These are phyloP conservation scores for Pedetes capensis DNA, from an alignment of 2,113 vertebrate species.

Conservation along the genomic window DNA sequence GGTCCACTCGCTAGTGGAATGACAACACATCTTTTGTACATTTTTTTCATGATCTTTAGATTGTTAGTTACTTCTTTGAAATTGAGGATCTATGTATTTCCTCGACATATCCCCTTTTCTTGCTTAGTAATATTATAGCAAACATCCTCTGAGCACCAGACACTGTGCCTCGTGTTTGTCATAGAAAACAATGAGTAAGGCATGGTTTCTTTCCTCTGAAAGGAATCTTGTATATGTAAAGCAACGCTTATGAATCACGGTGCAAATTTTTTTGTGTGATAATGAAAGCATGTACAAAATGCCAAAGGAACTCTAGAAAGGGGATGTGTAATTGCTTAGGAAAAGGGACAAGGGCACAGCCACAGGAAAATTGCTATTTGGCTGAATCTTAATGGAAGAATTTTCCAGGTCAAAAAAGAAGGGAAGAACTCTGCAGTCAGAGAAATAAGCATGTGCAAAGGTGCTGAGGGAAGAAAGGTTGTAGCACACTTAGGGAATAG, in stretches of 20 bases:
- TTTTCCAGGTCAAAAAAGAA: neutral
- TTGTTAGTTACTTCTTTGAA: slow-evolving; percentile 27
- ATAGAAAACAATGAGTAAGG: neutral
- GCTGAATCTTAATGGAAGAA: neutral
- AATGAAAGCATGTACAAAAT: neutral
- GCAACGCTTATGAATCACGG: neutral
- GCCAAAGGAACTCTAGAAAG: neutral
- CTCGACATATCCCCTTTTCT: neutral
- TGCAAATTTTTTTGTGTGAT: neutral
- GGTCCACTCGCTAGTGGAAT: neutral
- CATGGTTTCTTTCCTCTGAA: neutral
- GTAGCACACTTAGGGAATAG: accelerated
- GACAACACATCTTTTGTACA: neutral
- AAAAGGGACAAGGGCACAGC: neutral
- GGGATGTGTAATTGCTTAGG: neutral
- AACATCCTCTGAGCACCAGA: neutral
- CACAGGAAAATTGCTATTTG: neutral
- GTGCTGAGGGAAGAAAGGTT: neutral
- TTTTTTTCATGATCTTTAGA: neutral
- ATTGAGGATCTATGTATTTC: neutral
- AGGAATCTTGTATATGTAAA: neutral
- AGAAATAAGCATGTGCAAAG: neutral
- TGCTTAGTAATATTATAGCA: neutral
- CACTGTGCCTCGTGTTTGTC: neutral
- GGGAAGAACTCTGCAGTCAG: neutral